Conservation (phyloP, 2,888 invertebrate genomes). For the Caradrina clavipalpis region DNA sequence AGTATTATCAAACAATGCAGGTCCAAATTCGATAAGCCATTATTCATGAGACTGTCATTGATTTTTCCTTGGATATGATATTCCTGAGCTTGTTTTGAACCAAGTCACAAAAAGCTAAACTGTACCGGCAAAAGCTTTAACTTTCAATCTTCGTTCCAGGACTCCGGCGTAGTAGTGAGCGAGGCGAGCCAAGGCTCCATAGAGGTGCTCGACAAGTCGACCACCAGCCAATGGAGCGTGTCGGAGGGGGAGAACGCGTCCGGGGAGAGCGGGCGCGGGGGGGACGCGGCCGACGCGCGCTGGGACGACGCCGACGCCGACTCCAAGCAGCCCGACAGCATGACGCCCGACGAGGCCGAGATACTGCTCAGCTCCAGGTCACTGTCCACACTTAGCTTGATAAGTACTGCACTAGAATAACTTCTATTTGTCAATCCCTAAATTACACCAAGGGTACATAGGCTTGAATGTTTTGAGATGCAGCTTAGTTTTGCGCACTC, state of each 20-base stretch:
- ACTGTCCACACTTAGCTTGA: not conserved
- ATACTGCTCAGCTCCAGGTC: conserved; percentile 96
- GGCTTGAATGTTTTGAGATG: not conserved
- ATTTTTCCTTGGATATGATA: not conserved
- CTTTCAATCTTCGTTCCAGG: conserved; percentile 71
- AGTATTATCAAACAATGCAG: not conserved
- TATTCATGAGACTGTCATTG: not conserved
- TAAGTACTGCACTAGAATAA: conserved; percentile 20
- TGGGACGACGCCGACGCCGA: conserved; percentile 75
- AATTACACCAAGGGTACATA: conserved; percentile 10
- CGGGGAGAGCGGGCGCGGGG: conserved; percentile 83
- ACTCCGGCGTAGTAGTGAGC: conserved; percentile 90
- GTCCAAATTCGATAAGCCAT: no score
- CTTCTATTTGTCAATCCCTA: conserved; percentile 6
- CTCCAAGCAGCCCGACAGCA: conserved; percentile 89
- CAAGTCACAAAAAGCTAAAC: not conserved
- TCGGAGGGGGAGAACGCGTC: conserved; percentile 89
- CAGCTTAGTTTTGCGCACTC: conserved; percentile 17
- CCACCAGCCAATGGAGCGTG: conserved; percentile 91
- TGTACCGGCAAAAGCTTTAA: not conserved
- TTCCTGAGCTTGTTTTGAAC: not conserved
- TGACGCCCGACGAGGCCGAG: conserved; percentile 97
- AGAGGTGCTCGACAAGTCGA: conserved; percentile 90
- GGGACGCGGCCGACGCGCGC: conserved; percentile 67
- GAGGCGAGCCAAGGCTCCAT: conserved; percentile 90